phyloP scores from a whole-genome alignment of 2,888 invertebrate genomes.

The Lasioglossum vierecki region DNA sequence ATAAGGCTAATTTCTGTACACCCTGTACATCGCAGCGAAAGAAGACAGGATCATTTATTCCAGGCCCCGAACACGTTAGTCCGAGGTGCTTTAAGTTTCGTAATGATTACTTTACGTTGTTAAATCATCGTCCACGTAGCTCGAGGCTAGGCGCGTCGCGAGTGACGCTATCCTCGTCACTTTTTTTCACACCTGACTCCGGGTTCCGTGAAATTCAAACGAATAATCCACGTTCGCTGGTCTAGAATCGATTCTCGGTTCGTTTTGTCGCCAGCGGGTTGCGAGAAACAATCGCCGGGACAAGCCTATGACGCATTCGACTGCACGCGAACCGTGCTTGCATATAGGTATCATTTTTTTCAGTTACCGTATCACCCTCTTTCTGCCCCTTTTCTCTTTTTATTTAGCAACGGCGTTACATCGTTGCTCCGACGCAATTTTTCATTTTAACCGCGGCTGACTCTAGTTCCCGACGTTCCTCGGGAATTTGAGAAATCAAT shows the following conservation, averaged over 20 bases:
- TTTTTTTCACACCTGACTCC: too few species aligned
- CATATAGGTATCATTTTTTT: neutral
- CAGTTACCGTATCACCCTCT: neutral
- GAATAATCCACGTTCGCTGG: neutral
- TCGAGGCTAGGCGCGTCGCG: neutral
- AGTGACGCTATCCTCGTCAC: neutral
- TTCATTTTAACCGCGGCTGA: neutral
- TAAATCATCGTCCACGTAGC: neutral
- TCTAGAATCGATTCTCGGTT: slow-evolving; percentile 24
- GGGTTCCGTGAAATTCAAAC: neutral
- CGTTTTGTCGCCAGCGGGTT: slow-evolving; percentile 8
- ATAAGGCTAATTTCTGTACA: neutral
- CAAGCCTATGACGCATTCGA: slow-evolving; percentile 36
- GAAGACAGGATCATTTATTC: neutral
- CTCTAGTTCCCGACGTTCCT: neutral
- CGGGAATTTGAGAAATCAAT: neutral
- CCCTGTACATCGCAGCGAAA: neutral
- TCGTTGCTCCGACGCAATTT: neutral
- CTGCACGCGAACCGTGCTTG: slow-evolving; percentile 26
- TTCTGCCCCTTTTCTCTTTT: neutral
- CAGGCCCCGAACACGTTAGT: neutral
- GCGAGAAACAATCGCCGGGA: slow-evolving; percentile 25
- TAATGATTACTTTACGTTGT: slow-evolving; percentile 10
- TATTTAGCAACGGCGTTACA: neutral
- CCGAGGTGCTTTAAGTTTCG: neutral